Evolutionary conservation across 2,113 vertebrate genomes (phyloP), one percentile per base, ranked within the genome.

Genomic region (Upupa epops): DNA sequence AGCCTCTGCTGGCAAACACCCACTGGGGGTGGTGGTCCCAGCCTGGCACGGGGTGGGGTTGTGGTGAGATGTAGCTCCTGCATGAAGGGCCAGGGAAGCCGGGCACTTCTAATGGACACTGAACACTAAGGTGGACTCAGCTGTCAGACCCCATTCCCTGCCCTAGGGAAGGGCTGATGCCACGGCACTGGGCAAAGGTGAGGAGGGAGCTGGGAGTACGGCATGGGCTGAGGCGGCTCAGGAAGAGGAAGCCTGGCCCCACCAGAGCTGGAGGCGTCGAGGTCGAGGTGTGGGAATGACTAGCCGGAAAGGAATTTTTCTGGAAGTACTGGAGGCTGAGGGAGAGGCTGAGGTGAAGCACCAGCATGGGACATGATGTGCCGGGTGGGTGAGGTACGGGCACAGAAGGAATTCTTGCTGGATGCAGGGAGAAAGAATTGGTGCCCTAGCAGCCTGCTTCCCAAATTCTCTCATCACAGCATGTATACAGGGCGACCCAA

Each of bases 271-370:
- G 29, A 92, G 85, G 61, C 36, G 8, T 82, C 29, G 5, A 18
- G 86, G 91, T 70, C 0, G 8, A 88, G 72, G 72, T 65, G 60
- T 3, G 14, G 69, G 86, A 63, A 40, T 90, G 95, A 94, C 32
- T 52, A 85, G 26, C 32, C 82, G 55, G 95, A 88, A 92, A 94
- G 82, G 93, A 92, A 87, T 96, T 94, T 9, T 34, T n/a, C 91
- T 93, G 94, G 93, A 92, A 92, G 70, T 5, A 0, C 77, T 16
- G 54, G 42, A 89, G 51, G 66, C 66, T 12, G 37, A 52, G 83
- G 84, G 87, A 93, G 86, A 86, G 83, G 89, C 74, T 9, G 21
- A 73, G 79, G 17, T 13, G 82, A 69, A 69, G 75, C 85, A 5
- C 9, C 0, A 1, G 51, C 3, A 54, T 42, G 66, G 90, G 74